These are phyloP conservation scores for Galbula dea DNA, from an alignment of 2,113 vertebrate genomes.

Conservation along the genomic window DNA sequence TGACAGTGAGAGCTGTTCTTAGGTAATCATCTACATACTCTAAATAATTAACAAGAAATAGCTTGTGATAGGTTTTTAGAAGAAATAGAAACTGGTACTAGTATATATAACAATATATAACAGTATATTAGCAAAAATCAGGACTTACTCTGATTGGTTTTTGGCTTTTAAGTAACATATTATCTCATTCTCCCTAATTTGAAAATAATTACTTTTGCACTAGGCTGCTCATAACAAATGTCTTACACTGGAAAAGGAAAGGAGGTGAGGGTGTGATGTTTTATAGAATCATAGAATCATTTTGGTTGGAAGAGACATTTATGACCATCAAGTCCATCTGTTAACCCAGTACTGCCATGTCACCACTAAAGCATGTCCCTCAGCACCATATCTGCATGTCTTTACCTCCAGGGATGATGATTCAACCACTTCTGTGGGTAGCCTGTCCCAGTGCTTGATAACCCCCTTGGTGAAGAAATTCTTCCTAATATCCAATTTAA, in stretches of 20 bases:
- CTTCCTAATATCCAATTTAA: too few relatives aligned
- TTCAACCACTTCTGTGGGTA: too few relatives aligned
- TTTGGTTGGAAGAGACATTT: too few relatives aligned
- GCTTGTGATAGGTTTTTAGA: neutral
- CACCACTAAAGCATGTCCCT: too few relatives aligned
- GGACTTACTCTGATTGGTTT: neutral
- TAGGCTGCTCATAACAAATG: accelerated
- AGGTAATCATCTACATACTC: neutral
- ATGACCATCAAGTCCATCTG: too few relatives aligned
- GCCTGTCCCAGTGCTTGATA: too few relatives aligned
- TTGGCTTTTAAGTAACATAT: neutral
- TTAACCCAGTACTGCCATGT: too few relatives aligned
- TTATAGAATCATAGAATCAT: too few relatives aligned
- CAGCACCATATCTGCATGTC: too few relatives aligned
- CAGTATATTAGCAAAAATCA: neutral
- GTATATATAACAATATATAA: neutral
- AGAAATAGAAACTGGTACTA: neutral
- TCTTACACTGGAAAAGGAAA: neutral
- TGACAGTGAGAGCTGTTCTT: neutral
- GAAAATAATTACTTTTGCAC: neutral
- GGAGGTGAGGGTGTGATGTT: neutral
- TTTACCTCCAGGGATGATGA: too few relatives aligned
- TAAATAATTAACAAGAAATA: constrained; percentile 30
- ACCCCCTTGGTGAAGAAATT: too few relatives aligned
- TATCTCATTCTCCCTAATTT: neutral